Conservation (phyloP, 2,888 invertebrate genomes). For the Ametastegia equiseti region DNA sequence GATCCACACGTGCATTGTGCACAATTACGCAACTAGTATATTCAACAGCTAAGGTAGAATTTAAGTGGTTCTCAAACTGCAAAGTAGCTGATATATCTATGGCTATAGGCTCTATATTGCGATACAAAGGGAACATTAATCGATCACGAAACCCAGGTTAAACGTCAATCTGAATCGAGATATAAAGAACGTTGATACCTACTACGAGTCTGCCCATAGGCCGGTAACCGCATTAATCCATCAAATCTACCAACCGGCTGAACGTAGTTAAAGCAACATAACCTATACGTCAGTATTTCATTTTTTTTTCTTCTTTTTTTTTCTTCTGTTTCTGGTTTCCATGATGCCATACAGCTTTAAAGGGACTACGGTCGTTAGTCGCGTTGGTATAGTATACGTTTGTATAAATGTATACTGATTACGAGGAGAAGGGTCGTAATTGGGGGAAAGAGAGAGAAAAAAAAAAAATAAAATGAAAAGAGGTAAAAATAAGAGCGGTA, state of each 20-base stretch:
- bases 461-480: background rate
- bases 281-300: constrained; percentile 10
- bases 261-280: constrained; percentile 12
- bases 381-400: background rate
- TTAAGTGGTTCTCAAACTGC: background rate
- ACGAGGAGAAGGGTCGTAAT: background rate
- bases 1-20: background rate
- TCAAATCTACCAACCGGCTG: background rate
- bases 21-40: background rate
- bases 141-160: constrained; percentile 3
- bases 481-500: background rate
- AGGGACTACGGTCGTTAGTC: constrained; percentile 6
- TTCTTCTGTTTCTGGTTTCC: no score
- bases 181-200: constrained; percentile 18
- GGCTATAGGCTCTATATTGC: background rate
- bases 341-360: no score
- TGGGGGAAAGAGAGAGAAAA: background rate
- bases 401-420: constrained; percentile 2
- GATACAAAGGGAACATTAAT: background rate
- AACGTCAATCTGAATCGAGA: constrained; percentile 17
- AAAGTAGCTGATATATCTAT: background rate
- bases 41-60: background rate
- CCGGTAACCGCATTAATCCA: constrained; percentile 12
- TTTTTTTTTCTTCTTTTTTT: background rate
- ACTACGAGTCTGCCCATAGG: background rate